Evolutionary conservation across 2,888 invertebrate species (phyloP), one percentile per base, ranked within the genome.

Genomic region (Gibbula magus): DNA sequence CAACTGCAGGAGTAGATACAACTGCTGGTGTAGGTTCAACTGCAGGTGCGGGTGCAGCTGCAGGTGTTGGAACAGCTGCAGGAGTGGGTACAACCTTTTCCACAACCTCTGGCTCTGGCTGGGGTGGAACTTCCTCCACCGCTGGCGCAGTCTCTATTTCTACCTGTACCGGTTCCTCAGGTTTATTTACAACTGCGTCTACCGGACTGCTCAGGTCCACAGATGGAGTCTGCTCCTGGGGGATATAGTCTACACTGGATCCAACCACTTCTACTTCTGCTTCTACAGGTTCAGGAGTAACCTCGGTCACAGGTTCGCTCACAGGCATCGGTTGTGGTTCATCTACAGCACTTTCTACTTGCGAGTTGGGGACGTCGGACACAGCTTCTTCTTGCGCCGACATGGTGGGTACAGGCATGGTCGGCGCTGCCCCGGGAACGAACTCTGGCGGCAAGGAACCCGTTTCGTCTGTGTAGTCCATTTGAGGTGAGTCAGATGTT

Each of bases 391-490:
- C 51, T 78, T 53, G 32, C 75, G 75, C 81, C 51, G 56, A 35
- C 56, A 32, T 52, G 29, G 54, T 76, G 45, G 51, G 20, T 25
- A 29, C 29, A 25, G 70, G 18, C 35, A 5, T n/a, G 3, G 18
- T 20, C 18, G 29, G 10, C 13, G 16, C 39, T 16, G 61, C 76
- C 7, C 18, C 56, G 18, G n/a, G 51, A 16, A 32, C 32, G 20
- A 67, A 56, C 56, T 81, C 81, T 74, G 76, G 32, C 13, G 61
- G 32, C 32, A 61, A 39, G 51, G 67, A 5, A 75, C 32, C 74
- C 51, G 61, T 35, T 70, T 32, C 75, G 61, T 52, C 53, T 51
- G 66, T 53, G 78, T 78, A 39, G 39, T 56, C 35, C 76, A 25
- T 22, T 51, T 20, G 32, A 67, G 51, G 13, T 7, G 20, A 56